Evolutionary conservation across 2,113 vertebrate species (phyloP).

Genomic region (Odobenus rosmarus): DNA sequence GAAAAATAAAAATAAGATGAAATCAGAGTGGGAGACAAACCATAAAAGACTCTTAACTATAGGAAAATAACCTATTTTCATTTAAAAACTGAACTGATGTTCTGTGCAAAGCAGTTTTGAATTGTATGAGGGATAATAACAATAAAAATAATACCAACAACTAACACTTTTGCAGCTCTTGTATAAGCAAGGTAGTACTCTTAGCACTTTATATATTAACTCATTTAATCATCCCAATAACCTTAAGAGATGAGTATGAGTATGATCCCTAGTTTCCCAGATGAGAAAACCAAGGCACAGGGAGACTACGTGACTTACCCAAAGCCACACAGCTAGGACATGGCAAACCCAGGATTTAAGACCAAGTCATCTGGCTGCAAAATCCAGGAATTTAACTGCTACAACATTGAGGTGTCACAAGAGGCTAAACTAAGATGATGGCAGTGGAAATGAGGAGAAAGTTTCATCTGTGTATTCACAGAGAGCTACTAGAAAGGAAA

Average conservation of each 20-base stretch:
- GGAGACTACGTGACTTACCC: not conserved
- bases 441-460: not conserved
- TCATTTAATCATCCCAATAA: not conserved
- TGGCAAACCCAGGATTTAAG: not conserved
- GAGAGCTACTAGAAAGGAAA: not conserved
- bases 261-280: not conserved
- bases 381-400: not conserved
- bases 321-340: not conserved
- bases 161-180: not conserved
- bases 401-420: not conserved
- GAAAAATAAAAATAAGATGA: not conserved
- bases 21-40: not conserved
- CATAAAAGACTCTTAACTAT: not conserved
- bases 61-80: not conserved
- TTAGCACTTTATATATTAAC: not conserved
- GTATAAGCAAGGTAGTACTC: not conserved
- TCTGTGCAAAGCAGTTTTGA: not conserved
- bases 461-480: not conserved
- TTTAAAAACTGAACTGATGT: slow-evolving; percentile 22
- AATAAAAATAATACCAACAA: not conserved
- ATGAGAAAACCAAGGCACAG: not conserved
- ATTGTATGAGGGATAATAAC: not conserved
- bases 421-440: not conserved
- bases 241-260: not conserved
- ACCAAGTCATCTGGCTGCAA: not conserved